phyloP scores from a whole-genome alignment of 2,113 vertebrate species.

The Prinia subflava region DNA sequence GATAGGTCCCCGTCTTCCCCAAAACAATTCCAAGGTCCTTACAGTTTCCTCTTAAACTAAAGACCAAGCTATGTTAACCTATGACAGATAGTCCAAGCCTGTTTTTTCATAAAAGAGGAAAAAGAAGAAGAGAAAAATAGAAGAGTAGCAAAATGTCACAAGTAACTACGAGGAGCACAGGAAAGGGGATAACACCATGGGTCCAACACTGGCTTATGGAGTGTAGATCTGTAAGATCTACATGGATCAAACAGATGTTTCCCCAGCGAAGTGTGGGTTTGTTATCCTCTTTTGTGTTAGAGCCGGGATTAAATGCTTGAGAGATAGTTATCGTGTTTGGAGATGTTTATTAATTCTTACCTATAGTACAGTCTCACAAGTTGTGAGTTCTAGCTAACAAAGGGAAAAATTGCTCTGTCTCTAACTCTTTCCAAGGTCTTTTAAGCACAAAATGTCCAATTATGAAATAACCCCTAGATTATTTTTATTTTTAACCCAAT shows the following conservation, averaged over 20 bases:
- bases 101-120: not conserved
- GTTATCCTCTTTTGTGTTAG: not conserved
- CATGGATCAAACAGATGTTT: fast-evolving
- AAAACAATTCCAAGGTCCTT: too few relatives aligned
- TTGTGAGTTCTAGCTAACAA: not conserved
- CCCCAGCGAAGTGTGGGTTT: fast-evolving
- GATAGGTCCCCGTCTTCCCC: too few relatives aligned
- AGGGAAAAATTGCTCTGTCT: not conserved
- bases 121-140: not conserved
- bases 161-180: fast-evolving
- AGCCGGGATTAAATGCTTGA: not conserved
- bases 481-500: not conserved
- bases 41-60: too few relatives aligned
- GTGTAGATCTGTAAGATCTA: too few relatives aligned
- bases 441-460: not conserved
- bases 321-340: not conserved
- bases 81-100: not conserved
- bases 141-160: not conserved
- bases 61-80: too few relatives aligned
- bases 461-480: not conserved
- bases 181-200: not conserved
- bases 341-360: not conserved
- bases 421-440: not conserved
- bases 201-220: fast-evolving
- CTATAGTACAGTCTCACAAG: not conserved